Base-by-base conservation (phyloP, 2,888 invertebrate genomes). In the Epirrhoe tristata region DNA sequence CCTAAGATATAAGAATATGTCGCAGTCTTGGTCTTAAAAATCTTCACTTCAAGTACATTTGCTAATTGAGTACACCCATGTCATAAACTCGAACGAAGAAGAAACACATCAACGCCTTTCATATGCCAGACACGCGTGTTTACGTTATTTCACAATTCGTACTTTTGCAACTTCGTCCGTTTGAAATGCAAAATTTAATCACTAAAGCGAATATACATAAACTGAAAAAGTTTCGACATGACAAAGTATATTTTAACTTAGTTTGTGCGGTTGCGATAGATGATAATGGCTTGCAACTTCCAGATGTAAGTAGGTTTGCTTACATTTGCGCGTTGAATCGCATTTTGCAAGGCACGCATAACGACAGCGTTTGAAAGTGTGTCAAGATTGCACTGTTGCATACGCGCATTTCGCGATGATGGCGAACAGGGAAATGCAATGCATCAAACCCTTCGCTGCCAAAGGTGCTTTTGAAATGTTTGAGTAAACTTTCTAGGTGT, bases 361-460 rank as follows among this genome's bases (percentile, higher is more conserved):
- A 89, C 88, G 89, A 88, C 89, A 87, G 82, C 84, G 86, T 90
- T 90, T 82, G 91, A 93, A 93, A 93, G 91, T 92, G 86, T 92
- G 93, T 91, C 93, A 93, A 90, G 91, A 90, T 84, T 91, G 90
- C 90, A 88, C 86, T 88, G 86, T 66, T 51, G 86, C 61, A 82
- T 84, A 80, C 82, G 78, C 81, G 81, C 80, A 82, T 62, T 66
- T 52, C 81, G 78, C 83, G 85, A 86, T 85, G 84, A 85, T n/a
- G n/a, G 87, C 85, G 83, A 84, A 85, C 81, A 80, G 83, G 84
- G 84, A 88, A 89, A 86, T 69, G 69, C 85, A 86, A 12, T 14
- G 46, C 46, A 57, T 53, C 54, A 54, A 51, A 51, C 48, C 16
- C 17, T 32, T 57, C n/a, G 52, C 32, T 32, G 16, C 63, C 14